Conservation (phyloP, 2,797 vertebrate species). For the Scarus forsteni region DNA sequence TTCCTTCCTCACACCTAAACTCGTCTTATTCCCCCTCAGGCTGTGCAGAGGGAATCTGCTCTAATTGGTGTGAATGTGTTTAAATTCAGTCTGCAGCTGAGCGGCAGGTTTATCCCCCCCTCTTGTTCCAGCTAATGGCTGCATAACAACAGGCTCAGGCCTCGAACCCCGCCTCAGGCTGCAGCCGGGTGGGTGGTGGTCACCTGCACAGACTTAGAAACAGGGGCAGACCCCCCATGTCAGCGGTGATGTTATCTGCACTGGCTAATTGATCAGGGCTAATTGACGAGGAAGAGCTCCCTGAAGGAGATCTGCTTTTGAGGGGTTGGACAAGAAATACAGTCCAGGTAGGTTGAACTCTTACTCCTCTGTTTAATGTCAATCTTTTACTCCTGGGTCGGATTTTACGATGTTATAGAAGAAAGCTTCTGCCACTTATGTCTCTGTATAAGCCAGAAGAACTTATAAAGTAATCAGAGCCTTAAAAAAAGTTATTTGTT, state of each 20-base stretch:
- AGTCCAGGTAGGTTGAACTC: not conserved
- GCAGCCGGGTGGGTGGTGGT: constrained; percentile 74
- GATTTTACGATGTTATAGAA: no score
- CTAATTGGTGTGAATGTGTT: constrained; percentile 86
- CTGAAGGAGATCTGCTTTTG: constrained; percentile 9
- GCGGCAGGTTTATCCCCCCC: constrained; percentile 78
- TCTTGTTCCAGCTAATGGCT: constrained; percentile 85
- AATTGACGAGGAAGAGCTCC: constrained; percentile 56
- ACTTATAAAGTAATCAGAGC: no score
- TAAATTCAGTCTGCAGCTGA: constrained; percentile 76
- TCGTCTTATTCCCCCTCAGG: constrained; percentile 54
- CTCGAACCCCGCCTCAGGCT: constrained; percentile 57
- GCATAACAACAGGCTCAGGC: constrained; percentile 85
- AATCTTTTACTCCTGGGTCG: not conserved
- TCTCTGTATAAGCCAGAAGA: no score
- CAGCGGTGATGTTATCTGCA: constrained; percentile 69
- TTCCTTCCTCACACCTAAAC: constrained; percentile 24
- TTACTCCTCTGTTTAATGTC: not conserved
- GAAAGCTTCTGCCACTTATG: no score
- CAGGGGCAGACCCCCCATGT: constrained; percentile 55
- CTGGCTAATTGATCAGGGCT: constrained; percentile 56
- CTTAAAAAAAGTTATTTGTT: no score
- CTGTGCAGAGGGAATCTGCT: constrained; percentile 66
- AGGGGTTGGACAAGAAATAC: not conserved
- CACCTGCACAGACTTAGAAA: constrained; percentile 50